These are phyloP conservation scores for Eptatretus burgeri DNA, from an alignment of 2,113 vertebrate species.

Conservation along the genomic window DNA sequence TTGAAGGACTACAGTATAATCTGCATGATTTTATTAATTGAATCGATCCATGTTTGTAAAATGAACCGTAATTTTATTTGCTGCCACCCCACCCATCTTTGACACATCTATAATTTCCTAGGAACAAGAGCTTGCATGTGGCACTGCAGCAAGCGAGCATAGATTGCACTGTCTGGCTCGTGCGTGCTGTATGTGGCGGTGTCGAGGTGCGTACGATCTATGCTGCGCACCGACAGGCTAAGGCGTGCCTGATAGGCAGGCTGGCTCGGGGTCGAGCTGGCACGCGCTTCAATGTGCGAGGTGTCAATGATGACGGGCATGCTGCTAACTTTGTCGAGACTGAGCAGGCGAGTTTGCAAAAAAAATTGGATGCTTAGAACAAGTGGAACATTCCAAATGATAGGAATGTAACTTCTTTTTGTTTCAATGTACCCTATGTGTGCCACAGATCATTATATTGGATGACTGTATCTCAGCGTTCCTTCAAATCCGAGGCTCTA, in stretches of 20 bases:
- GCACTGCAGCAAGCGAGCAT: slow-evolving; percentile 90
- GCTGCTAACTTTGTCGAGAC: slow-evolving; percentile 97
- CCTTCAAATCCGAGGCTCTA: slow-evolving; percentile 82
- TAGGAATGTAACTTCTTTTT: not conserved
- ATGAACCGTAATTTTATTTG: not conserved
- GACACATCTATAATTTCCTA: slow-evolving; percentile 11
- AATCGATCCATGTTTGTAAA: not conserved
- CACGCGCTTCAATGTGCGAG: slow-evolving; percentile 79
- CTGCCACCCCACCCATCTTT: not conserved
- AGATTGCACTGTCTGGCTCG: slow-evolving; percentile 71
- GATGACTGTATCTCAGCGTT: slow-evolving; percentile 77
- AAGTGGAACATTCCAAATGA: too few relatives aligned
- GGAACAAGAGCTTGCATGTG: slow-evolving; percentile 83
- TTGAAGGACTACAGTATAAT: not conserved
- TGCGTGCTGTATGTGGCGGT: slow-evolving; percentile 82
- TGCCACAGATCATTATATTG: slow-evolving; percentile 50
- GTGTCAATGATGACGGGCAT: slow-evolving; percentile 75
- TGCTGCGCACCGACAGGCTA: slow-evolving; percentile 83
- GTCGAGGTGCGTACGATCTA: slow-evolving; percentile 91
- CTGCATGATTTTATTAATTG: not conserved
- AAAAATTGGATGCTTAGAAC: too few relatives aligned
- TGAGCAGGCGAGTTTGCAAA: slow-evolving; percentile 35
- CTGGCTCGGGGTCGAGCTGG: slow-evolving; percentile 48
- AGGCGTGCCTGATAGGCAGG: slow-evolving; percentile 78
- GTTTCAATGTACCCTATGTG: not conserved